A percentile compares a stretch with the other conserved stretches of the same genome.
Evolutionary conservation across 2,888 invertebrate genomes (phyloP).

Genomic region (Asteroscopus sphinx): DNA sequence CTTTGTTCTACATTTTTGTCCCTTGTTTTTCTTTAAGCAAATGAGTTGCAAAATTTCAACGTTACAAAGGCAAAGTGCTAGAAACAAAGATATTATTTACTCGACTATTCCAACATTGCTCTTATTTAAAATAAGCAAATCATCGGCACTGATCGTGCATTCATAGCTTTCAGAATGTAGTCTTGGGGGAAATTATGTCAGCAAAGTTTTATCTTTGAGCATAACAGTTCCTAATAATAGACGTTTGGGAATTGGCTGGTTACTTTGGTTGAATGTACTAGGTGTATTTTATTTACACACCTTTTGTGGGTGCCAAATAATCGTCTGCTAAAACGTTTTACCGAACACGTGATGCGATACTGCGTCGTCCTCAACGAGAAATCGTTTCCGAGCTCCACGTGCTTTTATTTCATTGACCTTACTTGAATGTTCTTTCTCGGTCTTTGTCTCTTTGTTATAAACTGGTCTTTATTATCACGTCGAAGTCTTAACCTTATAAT

Average conservation of each 20-base stretch:
- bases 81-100: conserved; percentile 17
- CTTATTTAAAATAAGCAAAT: conserved; percentile 10
- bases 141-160: conserved; percentile 16
- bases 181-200: conserved; percentile 43
- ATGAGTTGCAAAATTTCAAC: conserved; percentile 30
- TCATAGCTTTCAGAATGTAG: conserved; percentile 24
- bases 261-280: conserved; percentile 54
- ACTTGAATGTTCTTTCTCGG: conserved; percentile 59
- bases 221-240: conserved; percentile 53
- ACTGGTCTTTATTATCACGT: conserved; percentile 50
- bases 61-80: conserved; percentile 16
- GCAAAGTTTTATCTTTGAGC: conserved; percentile 42
- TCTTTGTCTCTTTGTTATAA: conserved; percentile 67
- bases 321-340: conserved; percentile 51
- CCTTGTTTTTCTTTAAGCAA: conserved; percentile 35
- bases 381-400: conserved; percentile 62
- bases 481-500: conserved; percentile 46
- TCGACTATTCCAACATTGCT: conserved; percentile 19
- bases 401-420: conserved; percentile 73
- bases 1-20: conserved; percentile 40
- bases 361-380: conserved; percentile 51
- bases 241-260: conserved; percentile 46
- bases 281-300: conserved; percentile 54
- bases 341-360: conserved; percentile 61
- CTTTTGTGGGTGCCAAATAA: conserved; percentile 62